Base-by-base conservation (phyloP, 1,140 invertebrate species). In the Brachionus paranguensis region DNA sequence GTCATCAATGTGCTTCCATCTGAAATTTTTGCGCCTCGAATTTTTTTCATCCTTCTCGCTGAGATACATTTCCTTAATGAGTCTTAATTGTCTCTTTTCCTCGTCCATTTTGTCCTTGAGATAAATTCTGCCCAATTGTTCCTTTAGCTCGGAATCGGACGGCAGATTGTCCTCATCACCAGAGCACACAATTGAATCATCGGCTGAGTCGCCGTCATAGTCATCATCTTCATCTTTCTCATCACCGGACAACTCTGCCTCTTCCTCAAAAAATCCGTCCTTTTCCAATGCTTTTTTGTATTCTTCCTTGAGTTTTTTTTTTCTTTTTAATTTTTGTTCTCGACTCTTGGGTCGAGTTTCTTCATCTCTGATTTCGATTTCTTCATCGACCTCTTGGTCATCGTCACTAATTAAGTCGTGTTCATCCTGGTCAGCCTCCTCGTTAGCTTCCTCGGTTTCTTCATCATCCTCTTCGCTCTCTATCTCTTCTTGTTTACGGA, bases 21-120 rank as follows among this genome's bases (percentile, higher is more conserved):
- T 10, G 24, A 81, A 81, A 43, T 81, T 43, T 68, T 81, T 81
- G 20, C 78, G 78, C 11, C 78, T 43, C 2, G 53, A 68, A 64
- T 81, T 68, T 60, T 68, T 68, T 10, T 24, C 24, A 43, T 81
- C 78, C 4, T 68, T 33, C n/a, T 81, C 78, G 3, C 11, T 27
- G 6, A 81, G 24, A 64, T 81, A 81, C 78, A 81, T 81, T 64
- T 81, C 78, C 29, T 81, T 81, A 5, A 81, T 64, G 1, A 81
- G 24, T 64, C 78, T 81, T 11, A 81, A 64, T 47, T 81, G 53
- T 33, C 43, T 43, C 41, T 81, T 81, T 3, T 81, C 78, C 20
- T 81, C 53, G 27, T 81, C 78, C 53, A 81, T 64, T 81, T 81
- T 81, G 17, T 81, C 78, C 64, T 81, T 81, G 7, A 65, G 43